Evolutionary conservation across 2,888 invertebrate genomes (phyloP).

Genomic region (Cryptus viduatorius): DNA sequence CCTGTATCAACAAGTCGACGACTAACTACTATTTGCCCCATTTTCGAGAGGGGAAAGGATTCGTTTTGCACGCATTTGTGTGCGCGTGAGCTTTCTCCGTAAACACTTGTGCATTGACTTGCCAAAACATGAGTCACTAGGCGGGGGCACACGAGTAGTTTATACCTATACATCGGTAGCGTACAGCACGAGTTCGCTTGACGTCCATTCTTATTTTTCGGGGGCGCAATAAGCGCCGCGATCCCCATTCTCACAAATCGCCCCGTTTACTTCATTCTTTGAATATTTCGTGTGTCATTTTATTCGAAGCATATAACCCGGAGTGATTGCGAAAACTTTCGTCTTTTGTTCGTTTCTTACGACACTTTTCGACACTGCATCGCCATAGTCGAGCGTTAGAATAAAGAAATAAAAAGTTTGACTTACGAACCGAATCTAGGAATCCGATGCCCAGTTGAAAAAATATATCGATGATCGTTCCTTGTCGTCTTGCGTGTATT

Average conservation of each 20-base stretch:
- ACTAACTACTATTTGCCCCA: not conserved
- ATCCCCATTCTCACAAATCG: no score
- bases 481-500: not conserved
- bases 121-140: conserved; percentile 32
- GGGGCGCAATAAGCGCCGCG: conserved; percentile 27
- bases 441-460: not conserved
- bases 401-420: not conserved
- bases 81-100: conserved; percentile 20
- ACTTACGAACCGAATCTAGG: conserved; percentile 34
- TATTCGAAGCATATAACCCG: no score
- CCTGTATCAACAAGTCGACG: conserved; percentile 23
- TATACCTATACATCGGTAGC: not conserved
- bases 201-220: conserved; percentile 39
- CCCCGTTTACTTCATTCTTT: no score
- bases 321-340: no score
- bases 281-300: no score
- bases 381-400: not conserved
- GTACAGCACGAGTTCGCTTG: not conserved
- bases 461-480: not conserved
- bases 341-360: no score
- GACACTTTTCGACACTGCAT: no score
- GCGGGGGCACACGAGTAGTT: not conserved
- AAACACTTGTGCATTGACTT: not conserved
- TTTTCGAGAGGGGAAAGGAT: not conserved
- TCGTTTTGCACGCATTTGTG: not conserved